These are phyloP conservation scores for Uria lomvia DNA, from an alignment of 2,113 vertebrate species.

Conservation along the genomic window DNA sequence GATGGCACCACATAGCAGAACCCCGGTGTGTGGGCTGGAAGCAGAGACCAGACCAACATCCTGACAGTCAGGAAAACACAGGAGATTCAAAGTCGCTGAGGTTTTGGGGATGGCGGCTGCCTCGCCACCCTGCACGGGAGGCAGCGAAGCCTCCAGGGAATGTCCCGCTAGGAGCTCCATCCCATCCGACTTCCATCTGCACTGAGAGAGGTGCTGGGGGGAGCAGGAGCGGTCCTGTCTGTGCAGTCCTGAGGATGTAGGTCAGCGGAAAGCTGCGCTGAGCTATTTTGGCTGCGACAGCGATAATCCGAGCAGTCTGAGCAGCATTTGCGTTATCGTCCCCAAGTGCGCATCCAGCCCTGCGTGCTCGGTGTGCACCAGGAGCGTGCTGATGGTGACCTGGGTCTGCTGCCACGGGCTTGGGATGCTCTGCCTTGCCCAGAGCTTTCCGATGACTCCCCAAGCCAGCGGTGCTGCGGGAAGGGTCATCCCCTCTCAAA, in stretches of 20 bases:
- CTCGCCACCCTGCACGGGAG: neutral
- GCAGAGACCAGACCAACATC: neutral
- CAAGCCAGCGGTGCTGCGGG: fast-evolving
- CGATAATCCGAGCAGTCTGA: neutral
- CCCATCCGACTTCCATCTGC: fast-evolving
- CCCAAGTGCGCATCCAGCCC: neutral
- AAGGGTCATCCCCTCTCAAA: neutral
- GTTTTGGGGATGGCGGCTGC: neutral
- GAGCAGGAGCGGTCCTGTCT: neutral
- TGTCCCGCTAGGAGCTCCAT: neutral
- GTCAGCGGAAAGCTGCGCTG: neutral
- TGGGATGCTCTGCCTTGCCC: neutral
- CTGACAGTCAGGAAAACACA: neutral
- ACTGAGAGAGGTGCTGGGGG: fast-evolving
- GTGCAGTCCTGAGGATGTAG: neutral
- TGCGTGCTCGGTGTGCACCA: fast-evolving
- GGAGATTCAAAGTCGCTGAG: neutral
- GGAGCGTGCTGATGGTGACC: neutral
- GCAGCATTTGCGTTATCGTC: fast-evolving
- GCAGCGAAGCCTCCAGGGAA: neutral
- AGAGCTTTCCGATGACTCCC: neutral
- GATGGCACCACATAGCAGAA: neutral
- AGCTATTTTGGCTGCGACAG: neutral
- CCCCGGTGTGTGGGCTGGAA: neutral
- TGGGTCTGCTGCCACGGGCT: neutral